Conservation (phyloP, 2,113 vertebrate genomes). For the Ibidorhyncha struthersii region DNA sequence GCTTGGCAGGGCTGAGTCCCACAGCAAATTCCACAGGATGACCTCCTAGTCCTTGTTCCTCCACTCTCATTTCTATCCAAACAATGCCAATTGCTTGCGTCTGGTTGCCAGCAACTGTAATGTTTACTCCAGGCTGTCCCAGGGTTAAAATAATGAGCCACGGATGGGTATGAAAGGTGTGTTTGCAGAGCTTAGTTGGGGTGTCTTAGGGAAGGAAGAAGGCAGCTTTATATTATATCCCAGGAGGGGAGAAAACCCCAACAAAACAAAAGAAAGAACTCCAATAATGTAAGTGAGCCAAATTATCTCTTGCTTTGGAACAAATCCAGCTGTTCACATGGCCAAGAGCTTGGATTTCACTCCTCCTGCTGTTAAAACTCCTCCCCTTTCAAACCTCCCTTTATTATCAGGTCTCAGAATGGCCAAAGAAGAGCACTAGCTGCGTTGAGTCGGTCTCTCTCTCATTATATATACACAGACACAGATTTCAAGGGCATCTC, state of each 20-base stretch:
- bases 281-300: neutral
- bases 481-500: neutral
- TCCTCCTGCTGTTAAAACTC: neutral
- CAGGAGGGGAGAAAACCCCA: neutral
- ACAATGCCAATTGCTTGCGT: neutral
- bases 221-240: neutral
- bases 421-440: neutral
- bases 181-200: neutral
- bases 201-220: neutral
- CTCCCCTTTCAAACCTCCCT: neutral
- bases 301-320: slow-evolving; percentile 11
- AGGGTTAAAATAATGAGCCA: neutral
- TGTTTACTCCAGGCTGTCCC: neutral
- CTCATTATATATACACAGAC: neutral
- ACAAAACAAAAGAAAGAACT: neutral
- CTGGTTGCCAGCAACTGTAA: neutral
- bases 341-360: slow-evolving; percentile 34
- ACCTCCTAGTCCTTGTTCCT: slow-evolving; percentile 33
- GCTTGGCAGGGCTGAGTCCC: slow-evolving; percentile 34
- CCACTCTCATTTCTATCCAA: slow-evolving; percentile 22
- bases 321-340: neutral
- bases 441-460: slow-evolving; percentile 12
- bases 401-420: neutral
- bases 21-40: slow-evolving; percentile 24
- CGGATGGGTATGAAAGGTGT: neutral